Evolutionary conservation across 2,113 vertebrate species (phyloP), one percentile per base, ranked within the genome.

Genomic region (Parotia lawesii): DNA sequence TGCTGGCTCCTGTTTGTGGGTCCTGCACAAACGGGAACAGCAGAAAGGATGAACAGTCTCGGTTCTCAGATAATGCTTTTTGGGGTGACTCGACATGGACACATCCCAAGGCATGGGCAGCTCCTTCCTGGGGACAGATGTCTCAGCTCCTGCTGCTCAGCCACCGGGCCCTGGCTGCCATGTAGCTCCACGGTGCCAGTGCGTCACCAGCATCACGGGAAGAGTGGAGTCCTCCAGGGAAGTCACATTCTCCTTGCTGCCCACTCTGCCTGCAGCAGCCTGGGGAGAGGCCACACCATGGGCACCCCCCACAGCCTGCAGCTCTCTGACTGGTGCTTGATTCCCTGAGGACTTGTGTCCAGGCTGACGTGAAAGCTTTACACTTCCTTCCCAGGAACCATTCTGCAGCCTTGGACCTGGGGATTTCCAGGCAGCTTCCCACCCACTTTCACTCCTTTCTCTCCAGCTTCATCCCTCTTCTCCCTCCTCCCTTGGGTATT

Each of bases 211-310:
- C 5, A 2, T 8, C 58, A 51, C 0, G 0, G 16, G 61, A 65
- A 27, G 62, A 80, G 20, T 14, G 22, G 51, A 78, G 38, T 78
- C 74, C 61, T 75, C 89, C 11, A 12, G 69, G 75, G 51, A 74
- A 50, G 74, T 58, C 56, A 78, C 65, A 31, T 3, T 3, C 23
- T 77, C 56, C 73, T 77, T 1, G 2, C 73, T 80, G 81, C 45
- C 71, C 0, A 0, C 67, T 67, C 38, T 80, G 73, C 54, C 18
- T 0, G 0, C 69, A 56, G 76, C 76, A 79, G 58, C 62, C 29
- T 3, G 2, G 19, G 29, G 47, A 61, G 40, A 78, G 37, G 31
- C 42, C n/a, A 19, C 0, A 0, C 54, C 50, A 28, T 2, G 3
- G 14, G 24, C 27, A 60, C 1, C 14, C n/a, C 23, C 40, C 2